These are phyloP conservation scores for Xenotilapia longispinis DNA, from an alignment of 2,113 vertebrate genomes.

Conservation along the genomic window DNA sequence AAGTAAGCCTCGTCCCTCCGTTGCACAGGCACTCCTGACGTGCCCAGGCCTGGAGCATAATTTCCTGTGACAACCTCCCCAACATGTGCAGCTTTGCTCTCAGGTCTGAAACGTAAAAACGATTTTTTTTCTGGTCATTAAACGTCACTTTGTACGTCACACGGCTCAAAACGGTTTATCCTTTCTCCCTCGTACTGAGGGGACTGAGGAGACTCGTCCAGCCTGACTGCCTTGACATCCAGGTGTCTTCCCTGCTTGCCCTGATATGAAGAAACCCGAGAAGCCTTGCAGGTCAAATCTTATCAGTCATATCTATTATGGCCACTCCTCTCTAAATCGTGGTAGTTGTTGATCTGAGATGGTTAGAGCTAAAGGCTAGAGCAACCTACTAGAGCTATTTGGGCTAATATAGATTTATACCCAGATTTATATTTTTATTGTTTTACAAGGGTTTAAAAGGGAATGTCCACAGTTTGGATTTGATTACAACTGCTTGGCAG, in stretches of 20 bases:
- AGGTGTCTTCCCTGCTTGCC: background rate
- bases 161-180: background rate
- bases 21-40: background rate
- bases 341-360: background rate
- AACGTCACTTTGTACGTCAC: background rate
- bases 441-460: background rate
- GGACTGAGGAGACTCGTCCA: background rate
- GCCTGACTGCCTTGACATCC: background rate
- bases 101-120: background rate
- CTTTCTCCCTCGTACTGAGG: background rate
- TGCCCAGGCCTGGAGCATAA: background rate
- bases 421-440: background rate
- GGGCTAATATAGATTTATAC: background rate
- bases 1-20: background rate
- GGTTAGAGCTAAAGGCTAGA: background rate
- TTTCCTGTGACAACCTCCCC: background rate
- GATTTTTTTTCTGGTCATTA: accelerated
- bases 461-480: background rate
- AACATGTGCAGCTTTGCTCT: background rate
- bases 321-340: background rate
- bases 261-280: background rate
- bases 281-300: background rate
- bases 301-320: background rate
- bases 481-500: background rate
- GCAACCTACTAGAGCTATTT: background rate